Conservation (phyloP, 2,888 invertebrate species). For the Volucella bombylans region DNA sequence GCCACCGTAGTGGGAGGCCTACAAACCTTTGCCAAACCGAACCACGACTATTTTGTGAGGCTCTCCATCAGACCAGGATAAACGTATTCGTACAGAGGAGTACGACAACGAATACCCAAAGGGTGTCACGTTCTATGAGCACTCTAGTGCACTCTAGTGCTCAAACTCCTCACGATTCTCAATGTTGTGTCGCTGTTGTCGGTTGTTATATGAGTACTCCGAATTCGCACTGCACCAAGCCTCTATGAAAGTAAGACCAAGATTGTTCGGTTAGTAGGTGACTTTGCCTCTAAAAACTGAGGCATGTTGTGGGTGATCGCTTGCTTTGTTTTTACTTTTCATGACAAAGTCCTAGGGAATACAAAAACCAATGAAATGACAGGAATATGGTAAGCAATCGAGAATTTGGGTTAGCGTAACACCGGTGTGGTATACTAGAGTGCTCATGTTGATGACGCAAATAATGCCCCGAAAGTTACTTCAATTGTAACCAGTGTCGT, state of each 20-base stretch:
- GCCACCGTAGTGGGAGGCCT: slow-evolving; percentile 62
- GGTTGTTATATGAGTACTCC: slow-evolving; percentile 45
- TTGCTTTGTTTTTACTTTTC: slow-evolving; percentile 65
- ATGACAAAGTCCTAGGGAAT: slow-evolving; percentile 46
- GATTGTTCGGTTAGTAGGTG: slow-evolving; percentile 42
- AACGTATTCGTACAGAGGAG: slow-evolving; percentile 24
- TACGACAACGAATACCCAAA: slow-evolving; percentile 48
- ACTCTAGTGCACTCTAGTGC: slow-evolving; percentile 35
- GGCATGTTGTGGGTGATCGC: slow-evolving; percentile 50
- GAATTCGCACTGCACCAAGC: slow-evolving; percentile 24
- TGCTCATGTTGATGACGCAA: slow-evolving; percentile 69
- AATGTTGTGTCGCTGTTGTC: slow-evolving; percentile 46
- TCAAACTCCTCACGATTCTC: slow-evolving; percentile 70
- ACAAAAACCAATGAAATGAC: slow-evolving; percentile 9
- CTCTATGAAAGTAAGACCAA: slow-evolving; percentile 63
- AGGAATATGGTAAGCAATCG: slow-evolving; percentile 47
- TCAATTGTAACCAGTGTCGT: slow-evolving; percentile 33
- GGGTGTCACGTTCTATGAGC: slow-evolving; percentile 72
- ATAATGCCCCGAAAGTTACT: slow-evolving; percentile 58
- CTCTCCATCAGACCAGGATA: slow-evolving; percentile 58
- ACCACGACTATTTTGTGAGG: slow-evolving; percentile 54
- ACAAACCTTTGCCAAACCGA: slow-evolving; percentile 28
- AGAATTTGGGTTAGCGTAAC: slow-evolving; percentile 71
- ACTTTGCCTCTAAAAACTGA: slow-evolving; percentile 18
- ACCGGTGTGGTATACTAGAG: slow-evolving; percentile 47